These are phyloP conservation scores for Halictus rubicundus DNA, from an alignment of 1,140 invertebrate species.

Conservation along the genomic window DNA sequence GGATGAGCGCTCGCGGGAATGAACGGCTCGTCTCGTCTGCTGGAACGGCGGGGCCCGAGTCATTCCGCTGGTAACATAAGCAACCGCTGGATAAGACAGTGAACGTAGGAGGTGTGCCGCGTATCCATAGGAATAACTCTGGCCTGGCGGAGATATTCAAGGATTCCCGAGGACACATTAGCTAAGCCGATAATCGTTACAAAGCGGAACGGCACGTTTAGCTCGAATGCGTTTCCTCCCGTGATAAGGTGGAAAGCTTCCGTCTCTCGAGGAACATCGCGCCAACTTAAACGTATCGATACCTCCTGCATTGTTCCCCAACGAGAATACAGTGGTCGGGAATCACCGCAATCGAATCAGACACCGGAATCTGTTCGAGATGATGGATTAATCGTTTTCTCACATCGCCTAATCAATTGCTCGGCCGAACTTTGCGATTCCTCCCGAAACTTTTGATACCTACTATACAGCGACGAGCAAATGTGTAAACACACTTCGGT, in stretches of 20 bases:
- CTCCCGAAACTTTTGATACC: no score
- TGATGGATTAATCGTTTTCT: no score
- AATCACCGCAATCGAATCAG: no score
- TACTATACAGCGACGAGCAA: no score
- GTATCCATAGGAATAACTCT: conserved; percentile 8
- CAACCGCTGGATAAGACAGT: conserved; percentile 31
- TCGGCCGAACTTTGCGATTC: no score
- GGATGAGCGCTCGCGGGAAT: conserved; percentile 39
- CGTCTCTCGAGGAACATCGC: background rate
- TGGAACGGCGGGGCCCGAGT: background rate
- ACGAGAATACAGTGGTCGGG: background rate
- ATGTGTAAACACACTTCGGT: no score
- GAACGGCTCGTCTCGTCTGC: conserved; percentile 28
- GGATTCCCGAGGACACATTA: conserved; percentile 38
- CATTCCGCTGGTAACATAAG: conserved; percentile 21
- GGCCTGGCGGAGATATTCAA: conserved; percentile 21
- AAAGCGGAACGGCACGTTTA: conserved; percentile 14
- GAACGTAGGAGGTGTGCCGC: no score
- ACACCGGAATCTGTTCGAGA: no score
- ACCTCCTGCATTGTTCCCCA: background rate
- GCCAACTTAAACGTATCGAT: background rate
- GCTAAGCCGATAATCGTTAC: conserved; percentile 38
- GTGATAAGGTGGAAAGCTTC: conserved; percentile 6
- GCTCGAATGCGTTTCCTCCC: conserved; percentile 1
- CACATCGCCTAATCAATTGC: no score